These are phyloP conservation scores for Megaceryle maxima DNA, from an alignment of 2,113 vertebrate genomes.

Conservation along the genomic window DNA sequence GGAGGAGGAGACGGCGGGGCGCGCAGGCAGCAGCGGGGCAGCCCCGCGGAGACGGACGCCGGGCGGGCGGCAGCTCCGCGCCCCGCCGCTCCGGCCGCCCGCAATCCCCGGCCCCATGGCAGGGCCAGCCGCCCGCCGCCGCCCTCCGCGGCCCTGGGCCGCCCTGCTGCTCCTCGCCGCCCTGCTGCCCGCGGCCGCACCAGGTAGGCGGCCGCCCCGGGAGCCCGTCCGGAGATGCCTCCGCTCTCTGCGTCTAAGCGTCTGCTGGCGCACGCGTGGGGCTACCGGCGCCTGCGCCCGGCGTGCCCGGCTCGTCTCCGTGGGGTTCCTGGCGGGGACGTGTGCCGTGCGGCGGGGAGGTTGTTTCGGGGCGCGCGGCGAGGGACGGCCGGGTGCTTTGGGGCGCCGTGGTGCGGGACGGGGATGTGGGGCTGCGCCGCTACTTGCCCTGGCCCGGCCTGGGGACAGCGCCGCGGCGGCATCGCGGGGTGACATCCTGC, in stretches of 20 bases:
- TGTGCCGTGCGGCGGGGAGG: no score
- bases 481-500: neutral
- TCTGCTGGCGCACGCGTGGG: neutral
- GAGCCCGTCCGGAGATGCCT: neutral
- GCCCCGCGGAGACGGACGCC: neutral
- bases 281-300: neutral
- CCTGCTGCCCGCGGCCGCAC: constrained; percentile 20
- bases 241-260: neutral
- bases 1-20: no score
- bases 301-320: neutral
- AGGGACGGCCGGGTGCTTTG: neutral
- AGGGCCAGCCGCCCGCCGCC: constrained; percentile 1
- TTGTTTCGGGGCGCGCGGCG: neutral
- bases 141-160: constrained; percentile 17
- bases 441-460: neutral
- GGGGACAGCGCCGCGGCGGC: neutral
- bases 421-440: neutral
- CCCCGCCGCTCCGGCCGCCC: neutral
- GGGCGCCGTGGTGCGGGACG: neutral
- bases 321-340: neutral
- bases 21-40: neutral
- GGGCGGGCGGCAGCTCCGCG: neutral
- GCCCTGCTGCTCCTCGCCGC: constrained; percentile 37
- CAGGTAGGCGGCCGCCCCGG: constrained; percentile 56
- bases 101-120: constrained; percentile 47